Evolutionary conservation across 1,140 invertebrate species (phyloP).

Genomic region (Caenorhabditis brenneri): DNA sequence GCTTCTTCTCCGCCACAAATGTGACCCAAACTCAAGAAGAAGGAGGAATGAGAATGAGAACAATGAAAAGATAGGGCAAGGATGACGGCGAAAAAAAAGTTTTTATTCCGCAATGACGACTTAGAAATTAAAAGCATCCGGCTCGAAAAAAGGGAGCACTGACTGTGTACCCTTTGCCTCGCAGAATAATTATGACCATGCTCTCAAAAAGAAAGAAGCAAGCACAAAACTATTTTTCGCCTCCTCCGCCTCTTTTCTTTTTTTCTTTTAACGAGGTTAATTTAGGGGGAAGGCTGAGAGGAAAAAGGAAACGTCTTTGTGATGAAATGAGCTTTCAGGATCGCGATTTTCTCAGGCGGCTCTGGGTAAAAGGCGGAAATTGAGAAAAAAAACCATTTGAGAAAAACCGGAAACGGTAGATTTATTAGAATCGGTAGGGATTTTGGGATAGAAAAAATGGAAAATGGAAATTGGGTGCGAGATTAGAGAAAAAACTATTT

Average conservation of each 20-base stretch:
- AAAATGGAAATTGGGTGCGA: neutral
- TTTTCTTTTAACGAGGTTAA: constrained; percentile 28
- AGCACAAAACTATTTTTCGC: constrained; percentile 27
- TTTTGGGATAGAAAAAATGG: neutral
- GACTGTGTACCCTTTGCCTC: constrained; percentile 19
- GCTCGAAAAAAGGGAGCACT: neutral
- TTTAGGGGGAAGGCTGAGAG: neutral
- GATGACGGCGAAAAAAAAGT: neutral
- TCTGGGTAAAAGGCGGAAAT: neutral
- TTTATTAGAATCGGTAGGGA: neutral
- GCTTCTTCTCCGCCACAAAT: neutral
- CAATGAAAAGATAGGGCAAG: neutral
- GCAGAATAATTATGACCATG: constrained; percentile 25
- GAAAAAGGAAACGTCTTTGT: constrained; percentile 25
- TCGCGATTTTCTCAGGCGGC: neutral
- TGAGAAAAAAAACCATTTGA: neutral
- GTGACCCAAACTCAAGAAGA: neutral
- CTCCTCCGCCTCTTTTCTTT: constrained; percentile 25
- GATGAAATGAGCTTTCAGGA: constrained; percentile 23
- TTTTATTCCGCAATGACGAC: neutral
- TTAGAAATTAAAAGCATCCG: constrained; percentile 17
- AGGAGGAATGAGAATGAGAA: neutral
- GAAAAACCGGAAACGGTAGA: constrained; percentile 12
- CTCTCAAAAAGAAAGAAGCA: constrained; percentile 15
- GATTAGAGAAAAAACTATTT: constrained; percentile 18